Conservation (phyloP, 2,888 invertebrate genomes). For the Trichogramma evanescens region DNA sequence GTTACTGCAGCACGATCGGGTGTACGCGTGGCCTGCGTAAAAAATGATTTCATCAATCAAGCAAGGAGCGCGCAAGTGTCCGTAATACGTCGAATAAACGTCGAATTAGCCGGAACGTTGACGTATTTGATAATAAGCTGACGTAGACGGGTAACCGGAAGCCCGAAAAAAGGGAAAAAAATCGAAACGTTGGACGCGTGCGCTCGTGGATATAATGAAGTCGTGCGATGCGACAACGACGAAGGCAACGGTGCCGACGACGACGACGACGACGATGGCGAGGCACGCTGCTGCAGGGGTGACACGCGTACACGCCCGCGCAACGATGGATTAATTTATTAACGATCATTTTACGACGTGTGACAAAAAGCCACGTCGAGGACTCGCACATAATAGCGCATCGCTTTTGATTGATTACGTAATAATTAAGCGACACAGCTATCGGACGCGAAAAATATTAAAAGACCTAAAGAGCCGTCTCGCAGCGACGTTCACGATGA, state of each 20-base stretch:
- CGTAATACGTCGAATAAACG: slow-evolving; percentile 8
- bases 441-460: no score
- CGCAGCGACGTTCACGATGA: no score
- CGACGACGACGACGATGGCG: slow-evolving; percentile 6
- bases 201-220: neutral
- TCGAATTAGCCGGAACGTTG: slow-evolving; percentile 9
- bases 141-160: slow-evolving; percentile 2
- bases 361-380: no score
- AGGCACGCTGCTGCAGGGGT: no score
- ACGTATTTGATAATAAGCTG: slow-evolving; percentile 3
- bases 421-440: no score
- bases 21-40: neutral
- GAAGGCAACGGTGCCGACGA: slow-evolving; percentile 3
- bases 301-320: no score
- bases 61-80: slow-evolving; percentile 1
- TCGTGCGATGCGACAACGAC: no score
- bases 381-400: no score
- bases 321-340: no score
- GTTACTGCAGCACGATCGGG: slow-evolving; percentile 7
- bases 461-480: no score
- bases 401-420: no score
- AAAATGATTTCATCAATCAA: slow-evolving; percentile 22
- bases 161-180: neutral
- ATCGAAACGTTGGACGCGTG: neutral
- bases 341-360: no score